These are phyloP conservation scores for Drepana falcataria DNA, from an alignment of 2,888 invertebrate species.

Conservation along the genomic window DNA sequence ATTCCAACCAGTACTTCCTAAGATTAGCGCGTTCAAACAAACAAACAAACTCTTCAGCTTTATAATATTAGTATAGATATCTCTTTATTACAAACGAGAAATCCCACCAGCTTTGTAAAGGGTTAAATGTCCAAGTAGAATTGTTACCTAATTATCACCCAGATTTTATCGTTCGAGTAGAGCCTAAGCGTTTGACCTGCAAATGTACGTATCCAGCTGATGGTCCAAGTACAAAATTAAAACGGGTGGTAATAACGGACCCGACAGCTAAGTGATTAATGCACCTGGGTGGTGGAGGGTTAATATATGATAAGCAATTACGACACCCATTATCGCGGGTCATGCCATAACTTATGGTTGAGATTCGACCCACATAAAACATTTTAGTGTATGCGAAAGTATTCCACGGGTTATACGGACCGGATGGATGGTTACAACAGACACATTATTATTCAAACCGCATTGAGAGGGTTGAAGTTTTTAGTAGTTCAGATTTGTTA, in stretches of 20 bases:
- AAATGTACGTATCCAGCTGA: not conserved
- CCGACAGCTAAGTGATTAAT: slow-evolving; percentile 17
- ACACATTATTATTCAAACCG: not conserved
- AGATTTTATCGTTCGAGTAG: no score
- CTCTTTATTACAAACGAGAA: no score
- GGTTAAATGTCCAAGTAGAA: no score
- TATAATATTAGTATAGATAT: no score
- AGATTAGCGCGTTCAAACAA: no score
- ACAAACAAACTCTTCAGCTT: no score
- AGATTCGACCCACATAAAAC: slow-evolving; percentile 38
- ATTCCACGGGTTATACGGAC: slow-evolving; percentile 12
- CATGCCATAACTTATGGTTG: slow-evolving; percentile 27
- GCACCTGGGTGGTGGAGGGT: slow-evolving; percentile 27
- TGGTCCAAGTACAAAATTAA: slow-evolving; percentile 5
- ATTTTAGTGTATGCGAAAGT: slow-evolving; percentile 21
- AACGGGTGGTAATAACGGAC: slow-evolving; percentile 9
- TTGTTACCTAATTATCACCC: no score
- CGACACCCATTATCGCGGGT: slow-evolving; percentile 28
- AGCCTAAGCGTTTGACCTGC: no score
- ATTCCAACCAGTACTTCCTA: no score
- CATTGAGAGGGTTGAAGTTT: not conserved
- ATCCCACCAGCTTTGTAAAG: no score
- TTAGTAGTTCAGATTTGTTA: slow-evolving; percentile 6
- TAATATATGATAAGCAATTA: slow-evolving; percentile 41
- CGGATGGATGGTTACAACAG: slow-evolving; percentile 5